A percentile compares a stretch with the other conserved stretches of the same genome.
Conservation (phyloP, 2,888 invertebrate genomes). For the Tenthredo livida region DNA sequence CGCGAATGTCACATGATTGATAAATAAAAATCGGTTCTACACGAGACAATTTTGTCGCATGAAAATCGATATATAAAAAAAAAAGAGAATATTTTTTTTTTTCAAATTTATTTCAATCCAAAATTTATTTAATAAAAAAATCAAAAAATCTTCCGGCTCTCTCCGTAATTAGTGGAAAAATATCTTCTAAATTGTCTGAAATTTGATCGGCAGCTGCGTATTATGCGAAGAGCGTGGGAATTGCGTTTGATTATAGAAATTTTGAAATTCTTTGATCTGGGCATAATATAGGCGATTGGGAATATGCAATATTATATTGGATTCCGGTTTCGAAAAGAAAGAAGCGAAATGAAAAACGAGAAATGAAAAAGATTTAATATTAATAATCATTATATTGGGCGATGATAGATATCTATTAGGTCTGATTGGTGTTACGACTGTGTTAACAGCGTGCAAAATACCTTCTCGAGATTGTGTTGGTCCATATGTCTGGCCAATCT, state of each 20-base stretch:
- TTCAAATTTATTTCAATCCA: neutral
- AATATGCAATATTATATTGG: neutral
- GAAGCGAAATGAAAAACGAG: neutral
- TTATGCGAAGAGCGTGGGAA: too few species aligned
- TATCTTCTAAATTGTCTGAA: too few species aligned
- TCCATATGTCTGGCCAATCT: constrained; percentile 42
- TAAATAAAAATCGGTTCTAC: neutral
- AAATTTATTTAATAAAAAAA: neutral
- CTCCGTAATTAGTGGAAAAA: too few species aligned
- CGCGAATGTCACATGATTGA: too few species aligned
- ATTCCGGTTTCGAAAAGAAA: neutral
- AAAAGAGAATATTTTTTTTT: too few species aligned
- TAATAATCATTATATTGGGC: constrained; percentile 40
- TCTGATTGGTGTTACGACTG: constrained; percentile 34
- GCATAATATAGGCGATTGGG: neutral
- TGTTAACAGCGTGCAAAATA: constrained; percentile 46
- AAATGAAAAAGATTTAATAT: neutral
- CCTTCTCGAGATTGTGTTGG: neutral
- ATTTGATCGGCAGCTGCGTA: too few species aligned
- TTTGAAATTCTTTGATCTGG: neutral
- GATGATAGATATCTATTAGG: constrained; percentile 30
- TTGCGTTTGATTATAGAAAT: neutral
- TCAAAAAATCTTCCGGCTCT: too few species aligned
- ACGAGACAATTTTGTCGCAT: neutral
- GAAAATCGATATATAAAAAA: neutral